Evolutionary conservation across 2,797 vertebrate genomes (phyloP), one percentile per base, ranked within the genome.

Genomic region (Peromyscus nudipes): DNA sequence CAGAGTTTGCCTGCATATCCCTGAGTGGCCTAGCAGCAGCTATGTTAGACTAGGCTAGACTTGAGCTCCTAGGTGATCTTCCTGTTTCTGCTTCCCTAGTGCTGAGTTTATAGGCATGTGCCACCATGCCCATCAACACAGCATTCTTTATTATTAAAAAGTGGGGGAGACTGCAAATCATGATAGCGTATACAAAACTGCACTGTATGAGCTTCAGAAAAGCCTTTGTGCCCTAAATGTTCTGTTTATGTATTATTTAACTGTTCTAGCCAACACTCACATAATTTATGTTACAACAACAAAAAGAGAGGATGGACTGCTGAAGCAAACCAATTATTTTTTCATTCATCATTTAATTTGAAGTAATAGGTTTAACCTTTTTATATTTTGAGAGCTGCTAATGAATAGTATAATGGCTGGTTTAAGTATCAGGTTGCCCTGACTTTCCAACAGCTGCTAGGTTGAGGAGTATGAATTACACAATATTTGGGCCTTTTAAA

Each of bases 241-340:
- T 95, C 90, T 80, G 25, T 91, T 90, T 92, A 91, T 67, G 9
- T 37, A 11, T 92, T 71, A n/a, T 94, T 90, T 95, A 82, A 91
- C 43, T 55, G 80, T 86, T 89, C 71, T 75, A 67, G 83, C 40
- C 92, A 62, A 80, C 69, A 65, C 25, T n/a, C 82, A 52, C 27
- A 49, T 92, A 90, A 89, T 76, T 92, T 65, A 46, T 57, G 64
- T 83, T 75, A 62, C 76, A 88, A 77, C 34, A 88, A 57, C 4
- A 87, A 62, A 27, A 82, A 93, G 55, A 91, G 16, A 57, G 57
- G 25, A 16, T 31, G 52, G 83, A 87, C 89, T 46, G 40, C 57
- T 43, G n/a, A 83, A 65, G 13, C 29, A n/a, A 94, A 43, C n/a
- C 40, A 52, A 60, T 87, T 79, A 46, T 60, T 75, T 92, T 92